Evolutionary conservation across 2,797 vertebrate genomes (phyloP).

Genomic region (Ceyx erithaca): DNA sequence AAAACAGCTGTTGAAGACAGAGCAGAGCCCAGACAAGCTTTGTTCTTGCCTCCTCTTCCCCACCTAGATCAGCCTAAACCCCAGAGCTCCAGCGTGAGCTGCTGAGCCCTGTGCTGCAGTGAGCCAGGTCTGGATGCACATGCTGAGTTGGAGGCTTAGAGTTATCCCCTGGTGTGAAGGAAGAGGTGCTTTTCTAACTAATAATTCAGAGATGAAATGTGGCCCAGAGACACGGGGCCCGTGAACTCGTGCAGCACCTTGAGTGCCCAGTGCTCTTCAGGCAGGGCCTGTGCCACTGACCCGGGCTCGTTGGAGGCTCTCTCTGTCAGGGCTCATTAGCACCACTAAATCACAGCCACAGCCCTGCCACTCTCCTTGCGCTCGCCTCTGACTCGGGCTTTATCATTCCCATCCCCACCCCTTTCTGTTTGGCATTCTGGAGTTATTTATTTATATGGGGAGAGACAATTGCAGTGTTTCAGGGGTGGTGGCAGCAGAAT

Average conservation of each 20-base stretch:
- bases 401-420: conserved; percentile 25
- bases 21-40: background rate
- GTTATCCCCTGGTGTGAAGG: background rate
- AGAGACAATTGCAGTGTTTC: conserved; percentile 55
- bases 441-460: conserved; percentile 63
- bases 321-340: background rate
- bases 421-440: conserved; percentile 45
- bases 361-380: background rate
- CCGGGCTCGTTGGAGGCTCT: background rate
- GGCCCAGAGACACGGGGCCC: background rate
- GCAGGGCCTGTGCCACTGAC: background rate
- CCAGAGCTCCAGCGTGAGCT: background rate
- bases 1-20: background rate
- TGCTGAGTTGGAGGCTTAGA: background rate
- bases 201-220: background rate
- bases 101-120: accelerated
- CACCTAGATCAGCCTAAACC: background rate
- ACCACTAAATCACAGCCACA: conserved; percentile 20
- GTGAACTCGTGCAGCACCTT: background rate
- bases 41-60: background rate
- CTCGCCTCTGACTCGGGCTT: background rate
- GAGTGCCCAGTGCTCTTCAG: conserved; percentile 12
- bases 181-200: background rate
- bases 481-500: conserved; percentile 9
- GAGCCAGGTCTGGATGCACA: background rate